These are phyloP conservation scores for Spodoptera litura DNA, from an alignment of 1,140 invertebrate genomes.

Conservation along the genomic window DNA sequence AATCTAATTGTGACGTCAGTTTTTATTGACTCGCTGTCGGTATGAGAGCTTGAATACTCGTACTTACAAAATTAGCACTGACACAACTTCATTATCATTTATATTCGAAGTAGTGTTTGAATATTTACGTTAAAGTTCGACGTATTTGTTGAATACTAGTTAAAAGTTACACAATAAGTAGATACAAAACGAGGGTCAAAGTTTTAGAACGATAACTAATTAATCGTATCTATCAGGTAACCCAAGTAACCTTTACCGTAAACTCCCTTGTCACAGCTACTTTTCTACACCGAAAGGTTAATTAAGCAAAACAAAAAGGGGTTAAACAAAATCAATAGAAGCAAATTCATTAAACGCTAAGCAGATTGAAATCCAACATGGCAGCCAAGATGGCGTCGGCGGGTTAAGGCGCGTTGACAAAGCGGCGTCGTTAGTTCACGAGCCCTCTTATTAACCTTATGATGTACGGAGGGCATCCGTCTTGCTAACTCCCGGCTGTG, in stretches of 20 bases:
- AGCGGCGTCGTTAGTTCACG: conserved; percentile 82
- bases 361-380: conserved; percentile 85
- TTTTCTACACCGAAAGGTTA: conserved; percentile 80
- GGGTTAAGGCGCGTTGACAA: conserved; percentile 83
- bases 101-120: background rate
- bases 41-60: background rate
- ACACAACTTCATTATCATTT: background rate
- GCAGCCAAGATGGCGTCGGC: conserved; percentile 80
- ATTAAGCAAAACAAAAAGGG: conserved; percentile 86
- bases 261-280: conserved; percentile 63
- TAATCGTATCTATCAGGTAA: conserved; percentile 43
- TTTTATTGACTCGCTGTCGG: conserved; percentile 56
- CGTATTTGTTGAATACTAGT: background rate
- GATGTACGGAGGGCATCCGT: conserved; percentile 82
- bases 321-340: conserved; percentile 85
- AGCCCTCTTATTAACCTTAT: conserved; percentile 86
- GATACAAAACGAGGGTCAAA: conserved; percentile 41
- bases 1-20: conserved; percentile 70
- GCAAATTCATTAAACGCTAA: conserved; percentile 86
- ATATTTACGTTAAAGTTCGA: background rate
- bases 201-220: conserved; percentile 37
- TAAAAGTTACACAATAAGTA: conserved; percentile 4
- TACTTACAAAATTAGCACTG: background rate
- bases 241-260: conserved; percentile 55
- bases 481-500: conserved; percentile 64